Evolutionary conservation across 2,888 invertebrate species (phyloP), one percentile per base, ranked within the genome.

Genomic region (Agrochola macilenta): DNA sequence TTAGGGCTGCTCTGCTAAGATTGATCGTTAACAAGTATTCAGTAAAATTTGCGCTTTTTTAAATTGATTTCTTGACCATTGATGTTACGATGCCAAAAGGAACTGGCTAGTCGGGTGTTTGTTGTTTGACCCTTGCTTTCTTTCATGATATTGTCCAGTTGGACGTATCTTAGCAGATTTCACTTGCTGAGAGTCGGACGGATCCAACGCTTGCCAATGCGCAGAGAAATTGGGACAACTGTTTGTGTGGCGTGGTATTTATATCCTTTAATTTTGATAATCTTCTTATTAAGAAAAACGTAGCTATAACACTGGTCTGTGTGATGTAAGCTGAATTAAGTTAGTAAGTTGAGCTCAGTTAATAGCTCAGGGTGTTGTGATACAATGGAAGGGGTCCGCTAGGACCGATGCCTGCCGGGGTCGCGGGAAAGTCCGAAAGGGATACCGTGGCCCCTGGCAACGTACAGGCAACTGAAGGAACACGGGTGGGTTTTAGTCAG

Each of bases 201-300:
- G 52, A 79, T 65, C 9, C 43, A 65, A 65, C 8, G 64, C 20
- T 65, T 80, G 79, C 83, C 82, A 69, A 82, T 69, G 11, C 12
- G 54, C 20, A 39, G 63, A 60, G 69, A 82, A 81, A 79, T 49
- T 66, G 5, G 46, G 69, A 39, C 69, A 58, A 49, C 5, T 26
- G n/a, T 60, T 52, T 2, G 30, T 57, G 17, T 35, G 5, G 26
- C 23, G 26, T n/a, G 17, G 9, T 35, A 57, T 35, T 23, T 9
- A 35, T 35, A 57, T 46, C 12, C 57, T 30, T 43, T n/a, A 43
- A 7, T 17, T 43, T 20, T 26, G 68, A 23, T 35, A 30, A 23
- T 12, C 5, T 49, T 23, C 9, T 30, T 9, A 52, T 14, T 68
- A 14, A 2, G 23, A 30, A 68, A 20, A 49, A 9, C n/a, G 9